A percentile compares a stretch with the other conserved stretches of the same genome.
These are phyloP conservation scores for Choloepus didactylus DNA, from an alignment of 2,797 vertebrate genomes.

Conservation along the genomic window DNA sequence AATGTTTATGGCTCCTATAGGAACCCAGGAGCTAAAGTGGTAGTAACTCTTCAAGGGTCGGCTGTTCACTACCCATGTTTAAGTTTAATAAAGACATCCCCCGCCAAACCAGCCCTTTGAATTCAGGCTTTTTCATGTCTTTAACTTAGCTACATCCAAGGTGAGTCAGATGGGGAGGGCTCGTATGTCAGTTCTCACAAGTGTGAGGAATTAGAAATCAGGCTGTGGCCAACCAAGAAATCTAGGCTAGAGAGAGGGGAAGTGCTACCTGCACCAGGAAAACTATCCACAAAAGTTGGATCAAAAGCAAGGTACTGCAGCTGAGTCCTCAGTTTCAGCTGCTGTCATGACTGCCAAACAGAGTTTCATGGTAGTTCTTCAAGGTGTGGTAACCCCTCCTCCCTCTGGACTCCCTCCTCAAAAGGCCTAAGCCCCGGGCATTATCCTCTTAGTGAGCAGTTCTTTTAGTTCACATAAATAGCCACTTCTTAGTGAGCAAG, in stretches of 20 bases:
- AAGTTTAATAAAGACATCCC: neutral
- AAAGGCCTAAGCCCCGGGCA: neutral
- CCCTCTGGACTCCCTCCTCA: neutral
- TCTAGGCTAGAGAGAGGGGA: neutral
- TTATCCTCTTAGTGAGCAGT: neutral
- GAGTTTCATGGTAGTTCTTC: neutral
- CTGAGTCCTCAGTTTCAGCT: neutral
- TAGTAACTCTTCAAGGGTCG: neutral
- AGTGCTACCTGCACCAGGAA: neutral
- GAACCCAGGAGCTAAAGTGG: neutral
- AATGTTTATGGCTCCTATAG: neutral
- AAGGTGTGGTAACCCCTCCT: neutral
- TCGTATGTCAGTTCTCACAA: neutral
- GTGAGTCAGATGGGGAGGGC: neutral
- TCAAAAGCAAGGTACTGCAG: neutral
- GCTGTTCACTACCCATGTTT: neutral
- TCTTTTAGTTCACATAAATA: neutral
- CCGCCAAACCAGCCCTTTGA: neutral
- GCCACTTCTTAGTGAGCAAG: neutral
- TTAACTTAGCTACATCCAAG: neutral
- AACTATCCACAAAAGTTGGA: neutral
- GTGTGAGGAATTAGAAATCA: neutral
- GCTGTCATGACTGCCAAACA: neutral
- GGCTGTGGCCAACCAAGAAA: neutral
- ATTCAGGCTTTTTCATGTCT: neutral